Percentiles rank a stretch among this genome's conserved stretches.
These are phyloP conservation scores for Melanaphis sacchari DNA, from an alignment of 1,140 invertebrate genomes.

Conservation along the genomic window DNA sequence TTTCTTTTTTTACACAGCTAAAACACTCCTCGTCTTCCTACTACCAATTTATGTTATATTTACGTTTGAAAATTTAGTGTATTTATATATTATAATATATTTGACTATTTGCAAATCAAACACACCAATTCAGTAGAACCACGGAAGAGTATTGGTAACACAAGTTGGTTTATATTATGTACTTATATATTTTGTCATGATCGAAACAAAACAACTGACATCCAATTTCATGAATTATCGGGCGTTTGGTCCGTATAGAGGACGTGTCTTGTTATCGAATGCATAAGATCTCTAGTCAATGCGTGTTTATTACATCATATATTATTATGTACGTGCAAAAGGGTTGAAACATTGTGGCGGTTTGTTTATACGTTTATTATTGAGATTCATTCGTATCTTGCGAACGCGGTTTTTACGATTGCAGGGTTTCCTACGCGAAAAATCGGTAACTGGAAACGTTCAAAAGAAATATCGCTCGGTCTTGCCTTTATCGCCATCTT, in stretches of 20 bases:
- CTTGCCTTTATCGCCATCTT: constrained; percentile 37
- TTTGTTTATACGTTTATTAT: constrained; percentile 3
- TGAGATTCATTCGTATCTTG: neutral
- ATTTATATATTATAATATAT: too few species aligned
- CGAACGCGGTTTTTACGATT: constrained; percentile 28
- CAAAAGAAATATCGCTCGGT: constrained; percentile 40
- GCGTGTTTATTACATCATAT: neutral
- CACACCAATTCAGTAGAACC: too few species aligned
- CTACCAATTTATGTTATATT: neutral
- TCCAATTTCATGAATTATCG: neutral
- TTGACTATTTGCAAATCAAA: too few species aligned
- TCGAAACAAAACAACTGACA: neutral
- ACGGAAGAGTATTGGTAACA: neutral
- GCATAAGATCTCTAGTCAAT: neutral
- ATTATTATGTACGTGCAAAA: too few species aligned
- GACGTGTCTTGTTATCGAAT: neutral
- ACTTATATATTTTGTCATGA: neutral
- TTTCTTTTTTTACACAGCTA: neutral
- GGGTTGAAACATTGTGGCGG: neutral
- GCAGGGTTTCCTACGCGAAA: constrained; percentile 14
- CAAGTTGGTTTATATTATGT: neutral
- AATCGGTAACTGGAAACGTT: constrained; percentile 36
- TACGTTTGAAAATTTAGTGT: neutral
- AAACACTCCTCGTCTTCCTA: neutral
- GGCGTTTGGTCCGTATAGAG: neutral